Evolutionary conservation across 2,113 vertebrate species (phyloP), one percentile per base, ranked within the genome.

Genomic region (Tupaia tana): DNA sequence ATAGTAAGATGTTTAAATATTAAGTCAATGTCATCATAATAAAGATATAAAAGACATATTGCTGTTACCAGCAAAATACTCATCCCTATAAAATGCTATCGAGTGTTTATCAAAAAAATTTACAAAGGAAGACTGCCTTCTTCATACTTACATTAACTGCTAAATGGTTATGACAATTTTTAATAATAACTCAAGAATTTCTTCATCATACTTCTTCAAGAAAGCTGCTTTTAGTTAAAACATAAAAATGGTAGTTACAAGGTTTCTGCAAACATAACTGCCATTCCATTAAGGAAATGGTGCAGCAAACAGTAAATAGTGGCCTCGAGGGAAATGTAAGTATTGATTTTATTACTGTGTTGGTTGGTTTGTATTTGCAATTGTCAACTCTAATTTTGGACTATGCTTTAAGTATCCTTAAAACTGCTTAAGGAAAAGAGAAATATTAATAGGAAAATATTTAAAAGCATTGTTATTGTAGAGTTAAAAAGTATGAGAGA

Each of bases 291-390:
- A 99, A 98, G 98, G 98, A 99, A 99, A 99, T 98, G 98, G 98
- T 97, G 98, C 98, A 98, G 98, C 98, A 98, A 99, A 98, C 98
- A 99, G 98, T 98, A 98, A 99, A 99, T 98, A 99, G 98, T 98
- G 97, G 98, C 98, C 98, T 98, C 98, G 63, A 98, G 99, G 98
- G 98, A 98, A 99, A 99, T 99, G 98, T 99, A 98, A 98, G 98
- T 98, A 99, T 99, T 99, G 99, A 99, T 98, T 99, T 99, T 99
- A 99, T 98, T 99, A 98, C 98, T 97, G 97, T 98, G 98, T 98
- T 98, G 98, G 98, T 98, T 98, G 98, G 98, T 98, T 98, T 98
- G 98, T 98, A 98, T 99, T 99, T 99, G 98, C 98, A 98, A 99
- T 99, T 99, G 99, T 99, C 98, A 99, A 98, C 98, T 98, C 98